Conservation (phyloP, 23 tunicate species). For the Styela clava region DNA sequence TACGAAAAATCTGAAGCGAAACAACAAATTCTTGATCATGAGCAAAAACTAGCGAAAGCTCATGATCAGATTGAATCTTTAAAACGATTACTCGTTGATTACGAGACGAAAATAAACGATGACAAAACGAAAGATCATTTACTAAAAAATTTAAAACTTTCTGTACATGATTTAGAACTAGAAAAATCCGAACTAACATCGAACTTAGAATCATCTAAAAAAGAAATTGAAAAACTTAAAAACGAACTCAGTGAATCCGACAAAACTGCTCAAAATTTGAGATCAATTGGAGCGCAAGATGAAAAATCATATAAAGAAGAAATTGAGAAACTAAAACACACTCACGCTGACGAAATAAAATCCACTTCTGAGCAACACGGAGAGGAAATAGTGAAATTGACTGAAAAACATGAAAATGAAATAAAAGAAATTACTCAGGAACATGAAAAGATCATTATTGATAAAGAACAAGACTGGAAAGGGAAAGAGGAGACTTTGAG, state of each 20-base stretch:
- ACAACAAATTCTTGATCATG: conserved; percentile 4
- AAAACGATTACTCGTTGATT: conserved; percentile 43
- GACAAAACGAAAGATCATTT: background rate
- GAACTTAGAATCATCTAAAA: conserved; percentile 13
- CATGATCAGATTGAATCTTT: conserved; percentile 26
- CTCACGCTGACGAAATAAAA: background rate
- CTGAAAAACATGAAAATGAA: background rate
- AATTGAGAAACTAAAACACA: background rate
- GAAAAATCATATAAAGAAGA: background rate
- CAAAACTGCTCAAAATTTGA: background rate
- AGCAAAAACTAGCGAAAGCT: conserved; percentile 19
- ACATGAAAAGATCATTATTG: background rate
- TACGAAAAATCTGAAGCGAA: background rate
- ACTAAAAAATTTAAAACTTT: conserved; percentile 1
- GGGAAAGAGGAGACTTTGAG: conserved; percentile 15
- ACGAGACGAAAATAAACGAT: conserved; percentile 47
- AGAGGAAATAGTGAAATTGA: background rate
- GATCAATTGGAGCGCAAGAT: background rate
- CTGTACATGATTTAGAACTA: background rate
- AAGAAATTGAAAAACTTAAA: background rate
- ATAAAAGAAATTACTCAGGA: conserved; percentile 7
- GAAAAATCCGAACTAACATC: conserved; percentile 25
- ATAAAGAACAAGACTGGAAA: conserved; percentile 12
- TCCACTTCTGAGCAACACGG: background rate
- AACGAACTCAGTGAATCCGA: conserved; percentile 3